A percentile compares a stretch with the other conserved stretches of the same genome.
phyloP scores from a whole-genome alignment of 2,113 vertebrate genomes.

The Pedionomus torquatus region DNA sequence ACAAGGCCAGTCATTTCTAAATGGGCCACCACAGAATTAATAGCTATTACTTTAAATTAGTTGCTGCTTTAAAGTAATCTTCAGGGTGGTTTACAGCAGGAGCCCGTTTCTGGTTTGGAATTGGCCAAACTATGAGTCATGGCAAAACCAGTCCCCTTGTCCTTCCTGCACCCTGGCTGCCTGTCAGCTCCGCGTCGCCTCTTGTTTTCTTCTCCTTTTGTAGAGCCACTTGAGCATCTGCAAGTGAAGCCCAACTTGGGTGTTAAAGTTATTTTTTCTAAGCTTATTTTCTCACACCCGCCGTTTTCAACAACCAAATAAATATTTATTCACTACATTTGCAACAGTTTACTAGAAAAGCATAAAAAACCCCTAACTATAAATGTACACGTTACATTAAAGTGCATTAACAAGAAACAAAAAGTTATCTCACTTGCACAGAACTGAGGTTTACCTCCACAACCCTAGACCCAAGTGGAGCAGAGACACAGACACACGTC shows the following conservation, averaged over 20 bases:
- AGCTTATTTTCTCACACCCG: background rate
- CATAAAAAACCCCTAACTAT: background rate
- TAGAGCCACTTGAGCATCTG: background rate
- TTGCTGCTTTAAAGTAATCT: background rate
- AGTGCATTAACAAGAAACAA: conserved; percentile 41
- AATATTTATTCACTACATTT: conserved; percentile 67
- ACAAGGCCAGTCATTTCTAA: background rate
- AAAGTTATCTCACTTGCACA: background rate
- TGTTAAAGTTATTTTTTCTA: background rate
- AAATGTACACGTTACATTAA: conserved; percentile 29
- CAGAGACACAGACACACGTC: background rate
- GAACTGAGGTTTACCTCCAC: background rate
- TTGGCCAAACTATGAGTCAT: background rate
- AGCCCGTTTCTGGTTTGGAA: background rate
- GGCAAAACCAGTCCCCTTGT: background rate
- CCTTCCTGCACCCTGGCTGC: background rate
- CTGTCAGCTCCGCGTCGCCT: background rate
- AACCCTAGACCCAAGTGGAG: background rate
- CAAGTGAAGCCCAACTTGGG: background rate
- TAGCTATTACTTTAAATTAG: background rate
- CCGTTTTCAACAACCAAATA: background rate
- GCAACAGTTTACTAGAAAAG: conserved; percentile 62
- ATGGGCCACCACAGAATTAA: background rate
- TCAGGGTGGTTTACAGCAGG: background rate
- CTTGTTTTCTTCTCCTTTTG: background rate